phyloP scores from a whole-genome alignment of 2,113 vertebrate species.

The Oophaga pumilio region DNA sequence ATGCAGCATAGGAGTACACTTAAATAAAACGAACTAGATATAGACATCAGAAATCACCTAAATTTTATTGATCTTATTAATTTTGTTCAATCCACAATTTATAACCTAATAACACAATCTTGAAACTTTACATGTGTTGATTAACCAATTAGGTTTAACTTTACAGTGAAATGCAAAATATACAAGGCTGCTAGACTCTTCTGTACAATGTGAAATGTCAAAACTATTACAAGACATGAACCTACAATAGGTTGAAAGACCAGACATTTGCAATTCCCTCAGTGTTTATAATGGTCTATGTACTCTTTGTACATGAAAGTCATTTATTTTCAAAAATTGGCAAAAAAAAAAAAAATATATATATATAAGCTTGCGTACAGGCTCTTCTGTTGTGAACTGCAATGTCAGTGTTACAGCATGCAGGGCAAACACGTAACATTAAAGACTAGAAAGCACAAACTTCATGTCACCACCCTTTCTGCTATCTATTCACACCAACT shows the following conservation, averaged over 20 bases:
- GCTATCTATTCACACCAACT: constrained; percentile 19
- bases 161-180: constrained; percentile 56
- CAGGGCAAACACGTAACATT: constrained; percentile 12
- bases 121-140: constrained; percentile 47
- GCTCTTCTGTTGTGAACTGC: neutral
- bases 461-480: neutral
- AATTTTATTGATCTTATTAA: constrained; percentile 53
- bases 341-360: neutral
- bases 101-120: constrained; percentile 53
- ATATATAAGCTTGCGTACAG: neutral
- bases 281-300: constrained; percentile 2
- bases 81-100: constrained; percentile 52
- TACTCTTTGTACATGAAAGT: neutral
- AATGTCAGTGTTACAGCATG: constrained; percentile 29
- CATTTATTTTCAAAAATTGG: neutral
- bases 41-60: constrained; percentile 52
- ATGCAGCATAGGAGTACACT: neutral
- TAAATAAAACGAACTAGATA: constrained; percentile 36
- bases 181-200: constrained; percentile 50
- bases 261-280: constrained; percentile 16
- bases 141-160: constrained; percentile 51
- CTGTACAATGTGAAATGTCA: constrained; percentile 16
- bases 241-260: constrained; percentile 28
- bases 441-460: constrained; percentile 19
- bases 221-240: constrained; percentile 37